phyloP scores from a whole-genome alignment of 1,140 invertebrate genomes.

The Antheraea mylitta region DNA sequence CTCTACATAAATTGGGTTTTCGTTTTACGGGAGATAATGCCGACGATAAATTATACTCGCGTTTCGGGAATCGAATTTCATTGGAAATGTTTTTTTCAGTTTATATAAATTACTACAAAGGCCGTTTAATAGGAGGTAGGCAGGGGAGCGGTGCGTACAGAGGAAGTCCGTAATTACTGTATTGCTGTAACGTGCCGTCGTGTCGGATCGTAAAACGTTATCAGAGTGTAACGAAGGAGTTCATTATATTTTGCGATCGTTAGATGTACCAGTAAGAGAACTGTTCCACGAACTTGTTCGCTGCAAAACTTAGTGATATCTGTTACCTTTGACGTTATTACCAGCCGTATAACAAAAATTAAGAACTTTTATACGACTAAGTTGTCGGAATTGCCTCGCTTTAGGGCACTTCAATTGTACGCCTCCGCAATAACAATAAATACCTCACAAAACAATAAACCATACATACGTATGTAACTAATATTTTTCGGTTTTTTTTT shows the following conservation, averaged over 20 bases:
- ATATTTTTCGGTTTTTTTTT: neutral
- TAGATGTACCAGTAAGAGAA: conserved; percentile 20
- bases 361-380: conserved; percentile 19
- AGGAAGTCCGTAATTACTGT: conserved; percentile 50
- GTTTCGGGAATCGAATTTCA: conserved; percentile 55
- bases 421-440: conserved; percentile 12
- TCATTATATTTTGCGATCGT: conserved; percentile 39
- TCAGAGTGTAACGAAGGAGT: conserved; percentile 51
- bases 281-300: conserved; percentile 23
- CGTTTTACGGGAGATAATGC: conserved; percentile 70
- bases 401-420: neutral
- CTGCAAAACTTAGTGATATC: conserved; percentile 20
- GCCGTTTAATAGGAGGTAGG: neutral
- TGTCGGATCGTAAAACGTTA: conserved; percentile 42
- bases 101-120: neutral
- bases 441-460: conserved; percentile 10
- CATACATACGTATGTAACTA: neutral
- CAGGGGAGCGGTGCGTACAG: conserved; percentile 5
- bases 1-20: conserved; percentile 69
- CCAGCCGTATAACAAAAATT: conserved; percentile 16
- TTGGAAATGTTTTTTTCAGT: conserved; percentile 17
- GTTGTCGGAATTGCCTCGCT: neutral
- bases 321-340: conserved; percentile 16
- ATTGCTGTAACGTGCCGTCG: conserved; percentile 19
- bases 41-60: conserved; percentile 61